Evolutionary conservation across 2,113 vertebrate genomes (phyloP).

Genomic region (Neotragus pygmaeus): DNA sequence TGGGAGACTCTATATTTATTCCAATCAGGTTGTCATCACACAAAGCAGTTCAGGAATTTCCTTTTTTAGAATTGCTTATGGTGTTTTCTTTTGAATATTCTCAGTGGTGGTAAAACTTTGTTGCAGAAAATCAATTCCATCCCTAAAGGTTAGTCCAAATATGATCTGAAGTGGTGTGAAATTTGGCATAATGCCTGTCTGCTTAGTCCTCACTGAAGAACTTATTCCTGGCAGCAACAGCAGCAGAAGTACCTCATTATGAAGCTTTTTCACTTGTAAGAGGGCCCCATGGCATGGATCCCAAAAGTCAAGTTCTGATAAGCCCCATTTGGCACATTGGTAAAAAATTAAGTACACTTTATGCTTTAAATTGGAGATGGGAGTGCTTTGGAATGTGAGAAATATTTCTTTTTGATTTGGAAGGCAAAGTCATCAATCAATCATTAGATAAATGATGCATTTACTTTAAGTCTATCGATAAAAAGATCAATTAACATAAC

Average conservation of each 20-base stretch:
- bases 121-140: conserved; percentile 42
- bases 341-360: background rate
- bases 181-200: conserved; percentile 7
- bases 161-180: conserved; percentile 40
- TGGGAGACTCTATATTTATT: background rate
- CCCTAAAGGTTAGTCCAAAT: conserved; percentile 30
- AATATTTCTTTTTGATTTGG: background rate
- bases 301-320: background rate
- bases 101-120: conserved; percentile 17
- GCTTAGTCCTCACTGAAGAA: background rate
- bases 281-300: background rate
- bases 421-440: background rate
- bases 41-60: background rate
- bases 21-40: background rate
- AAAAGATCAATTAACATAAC: conserved; percentile 2
- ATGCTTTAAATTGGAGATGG: background rate
- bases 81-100: conserved; percentile 40
- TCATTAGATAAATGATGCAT: background rate
- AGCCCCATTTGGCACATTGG: background rate
- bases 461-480: conserved; percentile 6
- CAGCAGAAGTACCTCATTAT: background rate
- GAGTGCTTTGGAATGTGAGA: background rate
- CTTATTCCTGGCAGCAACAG: background rate
- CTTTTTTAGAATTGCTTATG: background rate
- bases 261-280: conserved; percentile 16